phyloP scores from a whole-genome alignment of 2,888 invertebrate genomes.

The Drosophila suboccidentalis region DNA sequence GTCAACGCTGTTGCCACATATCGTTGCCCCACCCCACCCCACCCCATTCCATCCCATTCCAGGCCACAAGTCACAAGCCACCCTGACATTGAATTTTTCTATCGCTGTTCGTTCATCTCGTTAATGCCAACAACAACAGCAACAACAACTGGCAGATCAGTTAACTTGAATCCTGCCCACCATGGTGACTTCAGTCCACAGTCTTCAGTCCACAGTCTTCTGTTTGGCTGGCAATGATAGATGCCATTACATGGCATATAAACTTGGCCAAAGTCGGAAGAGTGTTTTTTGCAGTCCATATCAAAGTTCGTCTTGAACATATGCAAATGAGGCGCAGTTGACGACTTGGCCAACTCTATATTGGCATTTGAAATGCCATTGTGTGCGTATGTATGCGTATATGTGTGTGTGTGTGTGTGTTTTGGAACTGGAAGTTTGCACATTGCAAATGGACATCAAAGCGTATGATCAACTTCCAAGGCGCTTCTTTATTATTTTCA shows the following conservation, averaged over 20 bases:
- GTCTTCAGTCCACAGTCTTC: constrained; percentile 4
- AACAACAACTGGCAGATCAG: constrained; percentile 24
- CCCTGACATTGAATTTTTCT: constrained; percentile 58
- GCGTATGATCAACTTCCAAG: constrained; percentile 24
- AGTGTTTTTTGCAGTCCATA: constrained; percentile 7
- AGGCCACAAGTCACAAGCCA: not conserved
- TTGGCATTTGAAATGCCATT: constrained; percentile 44
- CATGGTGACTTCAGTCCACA: constrained; percentile 15
- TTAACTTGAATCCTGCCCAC: constrained; percentile 42
- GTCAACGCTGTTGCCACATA: constrained; percentile 41
- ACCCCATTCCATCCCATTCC: not conserved
- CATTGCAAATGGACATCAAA: constrained; percentile 9
- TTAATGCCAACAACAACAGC: constrained; percentile 41
- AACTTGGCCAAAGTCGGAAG: constrained; percentile 5
- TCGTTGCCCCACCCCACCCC: constrained; percentile 9
- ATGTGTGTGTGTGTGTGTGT: constrained; percentile 1
- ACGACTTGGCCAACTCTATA: constrained; percentile 1
- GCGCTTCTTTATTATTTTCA: not conserved
- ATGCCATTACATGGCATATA: constrained; percentile 46
- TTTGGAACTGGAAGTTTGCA: not conserved
- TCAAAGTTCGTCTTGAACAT: constrained; percentile 9
- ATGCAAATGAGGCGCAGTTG: constrained; percentile 52
- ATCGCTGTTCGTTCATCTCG: constrained; percentile 58
- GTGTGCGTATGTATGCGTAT: not conserved
- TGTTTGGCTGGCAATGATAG: constrained; percentile 21